Base-by-base conservation (phyloP, 2,797 vertebrate species). In the Crenuchus spilurus region DNA sequence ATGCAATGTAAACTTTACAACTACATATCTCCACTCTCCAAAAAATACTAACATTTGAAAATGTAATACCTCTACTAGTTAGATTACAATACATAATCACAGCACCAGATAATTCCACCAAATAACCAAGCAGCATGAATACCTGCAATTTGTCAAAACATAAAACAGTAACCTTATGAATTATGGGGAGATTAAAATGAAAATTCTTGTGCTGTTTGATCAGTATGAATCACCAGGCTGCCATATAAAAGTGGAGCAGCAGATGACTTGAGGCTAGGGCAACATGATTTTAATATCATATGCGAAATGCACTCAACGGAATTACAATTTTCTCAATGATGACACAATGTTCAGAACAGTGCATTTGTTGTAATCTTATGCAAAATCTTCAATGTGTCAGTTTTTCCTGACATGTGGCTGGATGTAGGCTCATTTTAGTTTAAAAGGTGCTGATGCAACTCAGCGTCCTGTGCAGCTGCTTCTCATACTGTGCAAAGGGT, bases 391-490 rank as follows among this genome's bases (percentile, higher is more conserved):
- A 10, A 5, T 10, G 22, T 6, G 49, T 28, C 54, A 54, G 35
- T 54, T 60, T 55, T 58, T 66, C 62, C 54, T 44, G 52, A 52
- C 51, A 65, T 8, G n/a, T 6, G 46, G 18, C 42, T 20, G 22
- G 42, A 33, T 24, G 18, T 28, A 9, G 2, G 49, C 46, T 62
- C 26, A 6, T 62, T 69, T 62, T 13, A 35, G 57, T 70, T 42
- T 61, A 24, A 75, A 75, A 18, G 55, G 26, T 46, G 0, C 39
- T 44, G 24, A 46, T 60, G 44, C 49, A 33, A 62, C 20, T 62
- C 41, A n/a, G 49, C 24, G 33, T 64, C 37, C 13, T 20, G 9
- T 41, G 51, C 69, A 70, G 64, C 75, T 77, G 68, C 39, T 54
- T 20, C 24, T 70, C 52, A 55, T 20, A 58, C 52, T 55, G 1